Base-by-base conservation (phyloP, 2,797 vertebrate genomes). In the Hypotaenidia philippensis region DNA sequence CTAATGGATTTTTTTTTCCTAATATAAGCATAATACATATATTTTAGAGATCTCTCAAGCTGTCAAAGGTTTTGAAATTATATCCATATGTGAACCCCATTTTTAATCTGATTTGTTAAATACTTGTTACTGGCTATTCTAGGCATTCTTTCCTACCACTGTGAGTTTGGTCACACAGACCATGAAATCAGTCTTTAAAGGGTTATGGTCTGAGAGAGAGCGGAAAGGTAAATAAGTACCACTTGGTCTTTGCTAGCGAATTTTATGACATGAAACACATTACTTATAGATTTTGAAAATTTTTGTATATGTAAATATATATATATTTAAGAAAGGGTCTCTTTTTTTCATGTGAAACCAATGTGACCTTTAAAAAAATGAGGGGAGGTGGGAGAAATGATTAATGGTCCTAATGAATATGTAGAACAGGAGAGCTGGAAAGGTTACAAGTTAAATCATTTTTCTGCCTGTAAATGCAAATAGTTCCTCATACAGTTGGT, bases 371-470 rank as follows among this genome's bases (percentile, higher is more conserved):
- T 76, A 47, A 81, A 79, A 79, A 77, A 59, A 83, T 50, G 29
- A 75, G 26, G 31, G 27, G 52, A 87, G 60, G 38, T 69, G 21
- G 50, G 15, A 86, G 22, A 90, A 94, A 88, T 95, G 50, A 97
- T 96, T 94, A 89, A 97, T 64, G 25, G 7, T 80, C 78, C 81
- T 96, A 93, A 97, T 96, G 86, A 96, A 95, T 94, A 93, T 90
- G 89, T 91, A 95, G 87, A 96, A 70, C 27, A 94, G 89, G n/a
- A 29, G 1, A 90, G 18, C 78, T 94, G 86, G 72, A 95, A 95
- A 97, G 64, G 76, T 96, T 97, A 91, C 89, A 90, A 89, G 80
- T 86, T 79, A 93, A 95, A 96, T 83, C 0, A 74, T 96, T 93
- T 94, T 90, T 95, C 90, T 92, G 72, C 61, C 63, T 87, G 25